Evolutionary conservation across 2,888 invertebrate species (phyloP).

Genomic region (Rhaphigaster nebulosa): DNA sequence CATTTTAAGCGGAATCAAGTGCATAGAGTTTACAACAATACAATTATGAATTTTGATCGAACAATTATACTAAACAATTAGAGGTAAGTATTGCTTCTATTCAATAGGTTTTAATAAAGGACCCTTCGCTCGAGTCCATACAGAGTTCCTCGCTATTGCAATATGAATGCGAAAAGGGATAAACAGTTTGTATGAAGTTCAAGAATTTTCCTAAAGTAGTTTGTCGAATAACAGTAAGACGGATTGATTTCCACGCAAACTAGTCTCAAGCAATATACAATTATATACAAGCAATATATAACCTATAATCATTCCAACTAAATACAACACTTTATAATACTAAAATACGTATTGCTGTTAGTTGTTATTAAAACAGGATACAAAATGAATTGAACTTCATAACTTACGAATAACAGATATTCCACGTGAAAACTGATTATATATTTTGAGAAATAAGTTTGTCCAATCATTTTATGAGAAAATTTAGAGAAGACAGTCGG

Average conservation of each 20-base stretch:
- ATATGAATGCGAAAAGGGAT: neutral
- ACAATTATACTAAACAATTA: no score
- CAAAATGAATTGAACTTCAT: neutral
- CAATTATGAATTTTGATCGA: no score
- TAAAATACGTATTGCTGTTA: neutral
- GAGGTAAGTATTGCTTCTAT: no score
- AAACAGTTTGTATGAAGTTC: neutral
- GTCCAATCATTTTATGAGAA: neutral
- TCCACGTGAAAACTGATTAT: neutral
- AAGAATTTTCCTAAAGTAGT: neutral
- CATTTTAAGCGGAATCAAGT: no score
- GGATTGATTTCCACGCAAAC: neutral
- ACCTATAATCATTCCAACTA: neutral
- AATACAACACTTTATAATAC: no score
- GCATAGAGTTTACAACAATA: no score
- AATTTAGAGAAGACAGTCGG: neutral
- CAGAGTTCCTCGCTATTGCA: neutral
- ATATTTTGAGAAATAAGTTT: neutral
- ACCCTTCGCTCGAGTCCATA: no score
- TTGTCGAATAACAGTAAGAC: neutral
- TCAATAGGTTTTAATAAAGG: no score
- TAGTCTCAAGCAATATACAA: neutral
- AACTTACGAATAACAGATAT: neutral
- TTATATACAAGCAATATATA: no score
- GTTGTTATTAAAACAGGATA: no score